phyloP scores from a whole-genome alignment of 2,888 invertebrate genomes.

The Schizaphis graminum region DNA sequence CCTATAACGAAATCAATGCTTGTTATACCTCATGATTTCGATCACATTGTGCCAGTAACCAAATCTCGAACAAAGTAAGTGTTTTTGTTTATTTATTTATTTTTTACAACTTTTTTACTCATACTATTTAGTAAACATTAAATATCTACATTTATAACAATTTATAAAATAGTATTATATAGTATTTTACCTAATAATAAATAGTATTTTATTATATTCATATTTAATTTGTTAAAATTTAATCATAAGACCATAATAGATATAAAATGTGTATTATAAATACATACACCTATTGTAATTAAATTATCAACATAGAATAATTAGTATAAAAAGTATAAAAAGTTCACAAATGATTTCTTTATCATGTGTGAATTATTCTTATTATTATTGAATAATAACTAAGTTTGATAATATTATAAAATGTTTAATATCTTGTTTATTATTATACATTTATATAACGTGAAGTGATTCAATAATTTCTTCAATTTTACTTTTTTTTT shows the following conservation, averaged over 20 bases:
- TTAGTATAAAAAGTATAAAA: neutral
- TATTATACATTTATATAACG: neutral
- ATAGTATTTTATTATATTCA: neutral
- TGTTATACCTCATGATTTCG: neutral
- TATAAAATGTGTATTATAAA: neutral
- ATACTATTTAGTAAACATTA: neutral
- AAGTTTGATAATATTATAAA: neutral
- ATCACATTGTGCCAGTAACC: neutral
- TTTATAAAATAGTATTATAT: neutral
- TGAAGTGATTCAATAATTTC: neutral
- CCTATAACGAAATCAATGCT: neutral
- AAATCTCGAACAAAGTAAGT: conserved; percentile 48
- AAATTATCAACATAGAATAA: neutral
- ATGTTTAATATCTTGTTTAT: neutral
- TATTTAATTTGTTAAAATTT: neutral
- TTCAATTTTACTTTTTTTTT: neutral
- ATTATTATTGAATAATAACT: neutral
- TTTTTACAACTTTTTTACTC: neutral
- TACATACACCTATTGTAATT: neutral
- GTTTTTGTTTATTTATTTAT: neutral
- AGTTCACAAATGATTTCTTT: neutral
- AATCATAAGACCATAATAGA: neutral
- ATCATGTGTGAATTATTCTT: neutral
- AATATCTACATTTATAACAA: neutral
- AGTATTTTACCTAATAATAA: neutral